Evolutionary conservation across 2,113 vertebrate genomes (phyloP).

Genomic region (Neolamprologus devosi): DNA sequence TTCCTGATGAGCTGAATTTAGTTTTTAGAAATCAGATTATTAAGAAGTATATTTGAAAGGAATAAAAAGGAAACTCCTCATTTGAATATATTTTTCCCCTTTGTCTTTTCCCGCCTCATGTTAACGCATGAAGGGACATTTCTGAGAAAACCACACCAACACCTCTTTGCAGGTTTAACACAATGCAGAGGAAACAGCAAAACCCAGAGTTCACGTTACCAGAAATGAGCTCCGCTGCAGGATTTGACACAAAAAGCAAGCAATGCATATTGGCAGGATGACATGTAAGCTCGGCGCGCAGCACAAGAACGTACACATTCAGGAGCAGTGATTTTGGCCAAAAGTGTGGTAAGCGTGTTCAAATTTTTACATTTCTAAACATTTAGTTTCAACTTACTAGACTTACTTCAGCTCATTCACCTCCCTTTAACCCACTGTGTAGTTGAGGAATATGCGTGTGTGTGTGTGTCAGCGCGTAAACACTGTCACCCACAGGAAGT

Average conservation of each 20-base stretch:
- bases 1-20: not conserved
- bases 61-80: not conserved
- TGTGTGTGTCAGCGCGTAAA: not conserved
- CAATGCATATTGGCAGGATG: not conserved
- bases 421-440: not conserved
- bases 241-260: slow-evolving; percentile 28
- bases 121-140: not conserved
- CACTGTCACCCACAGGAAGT: slow-evolving; percentile 40
- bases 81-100: not conserved
- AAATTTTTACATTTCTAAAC: not conserved
- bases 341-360: slow-evolving; percentile 11
- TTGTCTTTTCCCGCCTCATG: not conserved
- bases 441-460: not conserved
- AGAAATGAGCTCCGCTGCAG: slow-evolving; percentile 49
- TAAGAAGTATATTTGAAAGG: not conserved
- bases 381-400: not conserved
- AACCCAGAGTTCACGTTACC: slow-evolving; percentile 38
- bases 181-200: slow-evolving; percentile 22
- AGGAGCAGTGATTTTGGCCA: not conserved
- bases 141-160: slow-evolving; percentile 48
- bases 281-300: not conserved
- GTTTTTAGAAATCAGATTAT: not conserved
- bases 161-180: slow-evolving; percentile 8
- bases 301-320: not conserved
- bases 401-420: not conserved